These are phyloP conservation scores for Caenorhabditis drosophilae DNA, from an alignment of 2,888 invertebrate genomes.

Conservation along the genomic window DNA sequence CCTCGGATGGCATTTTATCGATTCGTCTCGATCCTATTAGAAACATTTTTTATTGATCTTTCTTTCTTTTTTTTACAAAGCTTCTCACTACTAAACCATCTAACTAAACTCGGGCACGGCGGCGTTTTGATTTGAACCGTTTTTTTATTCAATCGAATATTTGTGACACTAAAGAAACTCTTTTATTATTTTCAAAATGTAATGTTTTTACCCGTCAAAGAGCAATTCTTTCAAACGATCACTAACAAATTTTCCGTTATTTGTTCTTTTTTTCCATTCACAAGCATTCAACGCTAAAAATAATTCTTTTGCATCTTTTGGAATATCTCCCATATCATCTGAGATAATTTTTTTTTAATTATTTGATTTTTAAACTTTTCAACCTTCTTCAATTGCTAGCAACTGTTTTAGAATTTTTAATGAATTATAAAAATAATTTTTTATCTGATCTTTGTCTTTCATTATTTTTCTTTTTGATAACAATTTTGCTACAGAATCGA, in stretches of 20 bases:
- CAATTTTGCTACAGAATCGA: slow-evolving; percentile 47
- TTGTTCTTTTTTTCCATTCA: slow-evolving; percentile 57
- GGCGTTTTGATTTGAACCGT: slow-evolving; percentile 53
- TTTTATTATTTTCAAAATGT: slow-evolving; percentile 6
- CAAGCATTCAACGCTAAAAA: slow-evolving; percentile 60
- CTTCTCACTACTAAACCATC: slow-evolving; percentile 53
- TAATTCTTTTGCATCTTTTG: slow-evolving; percentile 55
- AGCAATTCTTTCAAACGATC: slow-evolving; percentile 45
- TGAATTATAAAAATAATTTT: slow-evolving; percentile 60
- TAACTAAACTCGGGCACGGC: slow-evolving; percentile 49
- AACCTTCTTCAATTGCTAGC: slow-evolving; percentile 18
- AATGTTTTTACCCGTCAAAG: slow-evolving; percentile 46
- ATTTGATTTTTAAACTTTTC: no score
- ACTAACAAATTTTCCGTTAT: slow-evolving; percentile 34
- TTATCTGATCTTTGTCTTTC: slow-evolving; percentile 55
- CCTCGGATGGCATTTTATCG: slow-evolving; percentile 44
- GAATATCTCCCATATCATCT: slow-evolving; percentile 25
- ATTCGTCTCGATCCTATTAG: slow-evolving; percentile 38
- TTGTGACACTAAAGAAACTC: slow-evolving; percentile 20
- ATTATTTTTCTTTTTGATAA: slow-evolving; percentile 52
- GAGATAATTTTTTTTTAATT: no score
- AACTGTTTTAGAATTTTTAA: slow-evolving; percentile 45
- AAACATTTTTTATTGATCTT: not conserved
- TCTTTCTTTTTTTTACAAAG: not conserved
- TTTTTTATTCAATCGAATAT: slow-evolving; percentile 42